Base-by-base conservation (phyloP, 2,797 vertebrate species). In the Labeo calbasu region DNA sequence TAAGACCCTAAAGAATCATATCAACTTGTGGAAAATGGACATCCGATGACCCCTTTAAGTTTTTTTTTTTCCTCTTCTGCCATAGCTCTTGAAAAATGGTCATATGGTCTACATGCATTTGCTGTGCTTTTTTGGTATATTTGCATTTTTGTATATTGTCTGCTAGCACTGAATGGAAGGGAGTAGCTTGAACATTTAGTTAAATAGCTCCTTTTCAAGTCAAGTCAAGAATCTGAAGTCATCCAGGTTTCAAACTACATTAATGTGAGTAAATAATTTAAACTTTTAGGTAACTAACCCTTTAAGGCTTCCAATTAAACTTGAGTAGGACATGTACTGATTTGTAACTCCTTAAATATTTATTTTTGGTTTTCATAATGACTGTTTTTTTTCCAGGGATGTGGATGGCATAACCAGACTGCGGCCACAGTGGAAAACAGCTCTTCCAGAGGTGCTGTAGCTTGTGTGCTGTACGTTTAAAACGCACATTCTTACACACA, bases 401-500 rank as follows among this genome's bases (percentile, higher is more conserved):
- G 68, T 48, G 63, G 46, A 68, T 10, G 55, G 32, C 4, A 1
- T n/a, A 51, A 23, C 46, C 25, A 32, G 25, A 57, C 19, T 76
- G n/a, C 11, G 15, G 50, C 23, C 36, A 0, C 63, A 83, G 61
- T 69, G 72, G 72, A 69, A 59, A 84, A 78, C 65, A 25, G 19
- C 12, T 50, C 72, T 78, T 78, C 75, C 25, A 61, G 25, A 28
- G 36, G 17, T 21, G 32, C 11, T 19, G n/a, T 61, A 77, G 57
- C 46, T 21, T 59, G 55, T 32, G 46, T 77, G 75, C 72, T 78
- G 51, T 71, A 57, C 68, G 19, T 85, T 84, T 84, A 87, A 88
- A 88, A 83, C 65, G 77, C 83, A 86, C 84, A 76, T 86, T 85
- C 87, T 77, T 83, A 43, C 68, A 84, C 76, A 84, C 77, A 82